phyloP scores from a whole-genome alignment of 2,797 vertebrate species.

The Holocentrus rufus region DNA sequence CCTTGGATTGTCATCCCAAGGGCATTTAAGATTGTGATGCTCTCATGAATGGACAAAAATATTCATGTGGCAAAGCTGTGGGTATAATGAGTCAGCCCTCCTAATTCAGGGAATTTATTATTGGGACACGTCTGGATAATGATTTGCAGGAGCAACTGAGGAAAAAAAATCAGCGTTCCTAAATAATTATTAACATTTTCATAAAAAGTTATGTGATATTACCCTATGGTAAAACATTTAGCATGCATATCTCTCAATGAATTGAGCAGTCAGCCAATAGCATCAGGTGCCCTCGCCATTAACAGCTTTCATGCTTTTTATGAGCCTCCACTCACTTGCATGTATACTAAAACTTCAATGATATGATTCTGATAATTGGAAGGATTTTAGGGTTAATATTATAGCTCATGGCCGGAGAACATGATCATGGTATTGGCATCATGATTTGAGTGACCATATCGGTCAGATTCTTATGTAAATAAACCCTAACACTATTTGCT shows the following conservation, averaged over 20 bases:
- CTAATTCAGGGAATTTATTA: slow-evolving; percentile 15
- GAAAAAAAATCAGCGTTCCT: neutral
- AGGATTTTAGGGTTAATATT: too few relatives aligned
- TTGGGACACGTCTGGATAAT: slow-evolving; percentile 18
- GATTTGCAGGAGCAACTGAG: slow-evolving; percentile 7
- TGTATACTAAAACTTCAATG: too few relatives aligned
- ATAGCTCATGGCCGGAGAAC: too few relatives aligned
- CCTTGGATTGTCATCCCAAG: slow-evolving; percentile 12
- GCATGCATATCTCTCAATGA: neutral
- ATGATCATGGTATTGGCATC: too few relatives aligned
- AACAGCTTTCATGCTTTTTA: too few relatives aligned
- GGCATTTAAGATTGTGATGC: slow-evolving; percentile 30
- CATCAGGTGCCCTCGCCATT: neutral
- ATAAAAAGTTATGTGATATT: neutral
- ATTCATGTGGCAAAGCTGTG: slow-evolving; percentile 23
- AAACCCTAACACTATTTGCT: too few relatives aligned
- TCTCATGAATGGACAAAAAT: slow-evolving; percentile 21
- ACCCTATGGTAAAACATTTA: slow-evolving; percentile 13
- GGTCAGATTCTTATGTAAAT: too few relatives aligned
- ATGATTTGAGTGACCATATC: too few relatives aligned
- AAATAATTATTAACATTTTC: slow-evolving; percentile 7
- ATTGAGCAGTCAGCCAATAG: neutral
- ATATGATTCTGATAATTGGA: too few relatives aligned
- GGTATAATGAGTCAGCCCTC: slow-evolving; percentile 23
- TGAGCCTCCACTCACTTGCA: too few relatives aligned